These are phyloP conservation scores for Argynnis bischoffii DNA, from an alignment of 2,888 invertebrate genomes.

Conservation along the genomic window DNA sequence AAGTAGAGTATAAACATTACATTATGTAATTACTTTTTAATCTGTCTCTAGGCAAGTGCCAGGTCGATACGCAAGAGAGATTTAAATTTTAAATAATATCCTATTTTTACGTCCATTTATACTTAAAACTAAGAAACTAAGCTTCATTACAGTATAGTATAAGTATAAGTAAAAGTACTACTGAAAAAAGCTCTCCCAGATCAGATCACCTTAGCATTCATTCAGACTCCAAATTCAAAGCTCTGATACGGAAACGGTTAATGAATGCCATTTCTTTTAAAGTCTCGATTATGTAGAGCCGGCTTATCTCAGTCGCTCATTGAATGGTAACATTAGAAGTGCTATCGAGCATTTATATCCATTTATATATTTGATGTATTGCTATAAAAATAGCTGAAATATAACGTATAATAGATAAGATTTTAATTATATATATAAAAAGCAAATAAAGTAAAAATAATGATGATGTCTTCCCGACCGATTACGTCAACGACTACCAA, in stretches of 20 bases:
- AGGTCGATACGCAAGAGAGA: slow-evolving; percentile 4
- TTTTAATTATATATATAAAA: too few species aligned
- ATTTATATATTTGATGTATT: not conserved
- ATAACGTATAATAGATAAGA: too few species aligned
- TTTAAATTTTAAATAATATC: not conserved
- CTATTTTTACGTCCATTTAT: not conserved
- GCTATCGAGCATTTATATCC: not conserved
- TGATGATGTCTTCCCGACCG: too few species aligned
- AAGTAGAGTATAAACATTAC: slow-evolving; percentile 1
- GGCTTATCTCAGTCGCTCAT: slow-evolving; percentile 54
- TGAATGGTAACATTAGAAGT: slow-evolving; percentile 4
- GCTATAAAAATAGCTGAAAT: too few species aligned
- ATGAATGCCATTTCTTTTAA: slow-evolving; percentile 60
- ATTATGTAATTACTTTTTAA: slow-evolving; percentile 12
- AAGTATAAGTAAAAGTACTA: not conserved
- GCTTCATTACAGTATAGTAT: not conserved
- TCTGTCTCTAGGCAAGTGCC: slow-evolving; percentile 13
- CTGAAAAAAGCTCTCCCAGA: not conserved
- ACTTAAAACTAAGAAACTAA: not conserved
- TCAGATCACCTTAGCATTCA: slow-evolving; percentile 16
- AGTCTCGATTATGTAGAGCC: slow-evolving; percentile 58
- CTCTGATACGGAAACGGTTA: slow-evolving; percentile 30
- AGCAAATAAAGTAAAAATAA: too few species aligned
- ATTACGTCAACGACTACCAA: too few species aligned
- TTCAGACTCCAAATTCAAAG: slow-evolving; percentile 25